Base-by-base conservation (phyloP, 2,113 vertebrate species). In the Riparia riparia region DNA sequence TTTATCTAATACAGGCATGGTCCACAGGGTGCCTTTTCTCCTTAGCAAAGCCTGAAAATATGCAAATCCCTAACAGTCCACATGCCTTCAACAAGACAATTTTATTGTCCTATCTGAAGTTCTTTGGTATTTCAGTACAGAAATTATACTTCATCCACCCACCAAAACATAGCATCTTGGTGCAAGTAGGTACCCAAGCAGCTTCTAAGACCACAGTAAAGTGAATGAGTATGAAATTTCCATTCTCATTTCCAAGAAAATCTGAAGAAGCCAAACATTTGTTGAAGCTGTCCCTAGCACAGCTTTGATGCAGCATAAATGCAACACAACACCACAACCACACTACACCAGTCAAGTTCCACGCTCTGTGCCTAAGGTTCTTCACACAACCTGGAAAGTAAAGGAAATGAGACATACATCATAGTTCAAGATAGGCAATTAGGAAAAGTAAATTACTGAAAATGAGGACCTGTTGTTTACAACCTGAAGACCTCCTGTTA, bases 251-350 rank as follows among this genome's bases (percentile, higher is more conserved):
- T 76, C 45, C 61, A 85, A 69, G 37, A 39, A n/a, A 64, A 58
- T 32, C 8, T 54, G 47, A 58, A 77, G 45, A 86, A 53, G 29
- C 4, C 28, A 37, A 44, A 54, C 0, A 0, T 77, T 78, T 31
- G 17, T 2, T 82, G 69, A 70, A 91, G 42, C 0, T 1, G 13
- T 69, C 49, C 61, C 61, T 87, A 49, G 42, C 19, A 29, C 32
- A 65, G 42, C 31, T 65, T 20, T 2, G 2, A 68, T 1, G 14
- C 5, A 0, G 41, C 2, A 0, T 31, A 26, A 2, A 6, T 44
- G 24, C 37, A 37, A 37, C 37, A 37, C 37, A 37, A 37, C 37
- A 37, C 37, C 37, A 37, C 37, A 37, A 51, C 37, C n/a, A 34
- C 25, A 88, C 24, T 11, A 34, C 24, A 32, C 16, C 20, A 29